These are phyloP conservation scores for Amphiduros pacificus DNA, from an alignment of 2,888 invertebrate species.

Conservation along the genomic window DNA sequence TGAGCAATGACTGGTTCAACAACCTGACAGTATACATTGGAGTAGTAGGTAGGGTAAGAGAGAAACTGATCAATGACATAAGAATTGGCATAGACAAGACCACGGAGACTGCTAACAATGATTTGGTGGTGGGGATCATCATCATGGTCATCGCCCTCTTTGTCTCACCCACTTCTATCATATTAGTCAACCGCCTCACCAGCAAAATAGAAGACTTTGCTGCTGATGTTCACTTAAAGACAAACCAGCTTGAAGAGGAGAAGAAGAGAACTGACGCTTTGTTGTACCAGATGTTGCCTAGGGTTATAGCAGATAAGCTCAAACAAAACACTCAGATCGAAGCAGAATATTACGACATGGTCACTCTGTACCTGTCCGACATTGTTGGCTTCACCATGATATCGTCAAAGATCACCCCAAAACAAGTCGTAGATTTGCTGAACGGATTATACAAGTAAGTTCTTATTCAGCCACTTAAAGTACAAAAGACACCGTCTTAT, in stretches of 20 bases:
- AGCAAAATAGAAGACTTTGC: slow-evolving; percentile 5
- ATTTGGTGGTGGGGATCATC: not conserved
- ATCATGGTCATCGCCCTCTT: slow-evolving; percentile 3
- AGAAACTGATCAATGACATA: not conserved
- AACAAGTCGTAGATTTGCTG: slow-evolving; percentile 9
- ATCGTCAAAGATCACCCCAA: slow-evolving; percentile 12
- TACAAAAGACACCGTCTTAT: too few relatives aligned
- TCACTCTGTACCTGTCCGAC: slow-evolving; percentile 25
- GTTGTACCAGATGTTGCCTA: slow-evolving; percentile 20
- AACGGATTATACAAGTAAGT: slow-evolving; percentile 10
- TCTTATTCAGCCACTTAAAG: too few relatives aligned
- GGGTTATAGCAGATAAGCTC: slow-evolving; percentile 5
- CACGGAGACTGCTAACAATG: not conserved
- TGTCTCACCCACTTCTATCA: not conserved
- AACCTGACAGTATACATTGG: slow-evolving; percentile 11
- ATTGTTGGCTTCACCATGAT: slow-evolving; percentile 26
- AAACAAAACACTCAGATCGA: not conserved
- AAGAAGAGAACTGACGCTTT: not conserved
- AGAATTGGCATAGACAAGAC: not conserved
- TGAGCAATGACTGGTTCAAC: slow-evolving; percentile 1
- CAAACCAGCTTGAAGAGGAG: not conserved
- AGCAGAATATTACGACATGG: slow-evolving; percentile 7
- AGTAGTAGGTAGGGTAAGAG: not conserved
- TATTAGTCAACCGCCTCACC: slow-evolving; percentile 1
- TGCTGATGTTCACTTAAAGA: not conserved